Evolutionary conservation across 2,797 vertebrate genomes (phyloP).

Genomic region (Dryobates pubescens): DNA sequence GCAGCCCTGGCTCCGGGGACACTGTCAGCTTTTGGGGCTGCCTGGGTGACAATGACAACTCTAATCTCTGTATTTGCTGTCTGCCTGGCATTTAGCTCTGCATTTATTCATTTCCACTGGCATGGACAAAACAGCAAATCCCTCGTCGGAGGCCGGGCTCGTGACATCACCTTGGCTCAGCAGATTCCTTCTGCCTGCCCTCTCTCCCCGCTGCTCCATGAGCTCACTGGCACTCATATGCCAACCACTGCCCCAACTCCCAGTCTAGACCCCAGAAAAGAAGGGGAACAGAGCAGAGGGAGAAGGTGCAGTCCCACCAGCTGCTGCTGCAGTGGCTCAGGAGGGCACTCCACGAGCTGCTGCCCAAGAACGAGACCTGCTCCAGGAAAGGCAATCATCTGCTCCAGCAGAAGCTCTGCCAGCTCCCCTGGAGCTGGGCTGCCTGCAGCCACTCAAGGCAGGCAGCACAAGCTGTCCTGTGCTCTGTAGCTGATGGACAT

Average conservation of each 20-base stretch:
- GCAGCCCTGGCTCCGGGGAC: constrained; percentile 51
- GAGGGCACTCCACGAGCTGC: neutral
- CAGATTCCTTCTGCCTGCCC: constrained; percentile 38
- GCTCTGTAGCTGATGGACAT: constrained; percentile 16
- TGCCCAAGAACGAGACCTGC: neutral
- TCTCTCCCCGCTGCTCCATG: neutral
- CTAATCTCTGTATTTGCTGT: constrained; percentile 63
- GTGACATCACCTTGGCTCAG: constrained; percentile 54
- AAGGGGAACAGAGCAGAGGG: neutral
- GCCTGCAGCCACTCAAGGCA: neutral
- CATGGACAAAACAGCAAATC: constrained; percentile 63
- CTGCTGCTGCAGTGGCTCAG: neutral
- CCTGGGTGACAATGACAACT: constrained; percentile 33
- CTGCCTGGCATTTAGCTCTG: constrained; percentile 21
- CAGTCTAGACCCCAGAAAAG: neutral
- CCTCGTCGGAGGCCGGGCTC: constrained; percentile 3
- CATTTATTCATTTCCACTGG: constrained; percentile 45
- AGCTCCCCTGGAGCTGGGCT: constrained; percentile 10
- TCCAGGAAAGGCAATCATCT: neutral
- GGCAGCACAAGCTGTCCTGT: neutral
- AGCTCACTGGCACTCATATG: neutral
- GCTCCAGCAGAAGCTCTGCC: neutral
- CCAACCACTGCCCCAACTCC: neutral
- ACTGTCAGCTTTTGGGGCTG: constrained; percentile 45
- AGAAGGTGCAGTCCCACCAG: neutral